Evolutionary conservation across 2,888 invertebrate species (phyloP).

Genomic region (Pristionchus mayeri): DNA sequence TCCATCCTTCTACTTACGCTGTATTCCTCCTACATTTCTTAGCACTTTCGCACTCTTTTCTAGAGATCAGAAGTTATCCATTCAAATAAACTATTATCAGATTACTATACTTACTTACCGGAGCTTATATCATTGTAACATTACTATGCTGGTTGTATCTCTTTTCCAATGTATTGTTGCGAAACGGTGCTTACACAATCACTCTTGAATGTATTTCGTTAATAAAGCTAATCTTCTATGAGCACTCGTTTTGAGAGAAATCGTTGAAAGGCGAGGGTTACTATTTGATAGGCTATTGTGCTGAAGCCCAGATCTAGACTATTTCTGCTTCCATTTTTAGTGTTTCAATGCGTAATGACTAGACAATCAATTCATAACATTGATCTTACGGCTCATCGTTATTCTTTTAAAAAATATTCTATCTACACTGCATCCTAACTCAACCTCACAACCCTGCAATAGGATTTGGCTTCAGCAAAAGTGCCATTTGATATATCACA

Average conservation of each 20-base stretch:
- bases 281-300: too few relatives aligned
- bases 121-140: slow-evolving; percentile 38
- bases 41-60: not conserved
- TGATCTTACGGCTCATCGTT: too few relatives aligned
- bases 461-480: too few relatives aligned
- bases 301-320: too few relatives aligned
- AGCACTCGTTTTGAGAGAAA: not conserved
- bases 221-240: not conserved
- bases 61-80: slow-evolving; percentile 14
- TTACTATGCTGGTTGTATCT: slow-evolving; percentile 6
- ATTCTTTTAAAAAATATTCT: too few relatives aligned
- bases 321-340: too few relatives aligned
- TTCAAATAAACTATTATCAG: slow-evolving; percentile 2
- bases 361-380: too few relatives aligned
- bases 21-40: not conserved
- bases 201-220: not conserved
- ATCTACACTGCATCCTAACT: too few relatives aligned
- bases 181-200: slow-evolving; percentile 30
- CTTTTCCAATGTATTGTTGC: not conserved
- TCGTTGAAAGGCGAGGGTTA: not conserved
- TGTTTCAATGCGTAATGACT: too few relatives aligned
- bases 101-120: not conserved
- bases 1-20: not conserved
- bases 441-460: too few relatives aligned
- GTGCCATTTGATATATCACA: too few relatives aligned